A percentile compares a stretch with the other conserved stretches of the same genome.
Conservation (phyloP, 2,113 vertebrate genomes). For the Glaucomys volans region DNA sequence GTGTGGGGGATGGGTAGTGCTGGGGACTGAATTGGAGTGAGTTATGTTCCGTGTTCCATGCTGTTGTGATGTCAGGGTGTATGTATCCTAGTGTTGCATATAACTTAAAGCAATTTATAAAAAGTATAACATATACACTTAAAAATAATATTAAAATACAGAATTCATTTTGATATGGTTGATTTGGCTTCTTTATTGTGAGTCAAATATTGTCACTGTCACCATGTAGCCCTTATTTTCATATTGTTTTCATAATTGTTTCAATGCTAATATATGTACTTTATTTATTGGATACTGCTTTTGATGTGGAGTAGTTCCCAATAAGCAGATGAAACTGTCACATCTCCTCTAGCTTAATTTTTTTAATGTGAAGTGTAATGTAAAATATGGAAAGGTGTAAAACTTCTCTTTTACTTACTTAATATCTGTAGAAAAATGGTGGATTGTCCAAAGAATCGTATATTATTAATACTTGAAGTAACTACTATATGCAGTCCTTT, state of each 20-base stretch:
- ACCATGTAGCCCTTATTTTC: background rate
- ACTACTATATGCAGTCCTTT: background rate
- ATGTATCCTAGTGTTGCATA: too few species aligned
- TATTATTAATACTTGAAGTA: background rate
- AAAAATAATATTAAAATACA: background rate
- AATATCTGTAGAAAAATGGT: background rate
- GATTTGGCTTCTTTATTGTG: background rate
- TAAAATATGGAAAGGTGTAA: background rate
- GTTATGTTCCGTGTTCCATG: too few species aligned
- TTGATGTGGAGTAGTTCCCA: background rate
- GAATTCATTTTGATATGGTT: background rate
- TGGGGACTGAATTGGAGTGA: too few species aligned
- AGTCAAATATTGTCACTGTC: background rate
- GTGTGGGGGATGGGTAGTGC: too few species aligned
- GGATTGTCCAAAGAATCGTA: background rate
- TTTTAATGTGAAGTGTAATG: background rate
- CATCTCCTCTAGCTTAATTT: too few species aligned
- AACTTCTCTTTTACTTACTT: background rate
- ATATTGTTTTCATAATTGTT: background rate
- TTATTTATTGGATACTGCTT: background rate
- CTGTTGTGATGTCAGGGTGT: too few species aligned
- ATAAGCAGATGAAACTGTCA: background rate
- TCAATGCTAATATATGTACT: background rate
- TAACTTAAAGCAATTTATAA: too few species aligned
- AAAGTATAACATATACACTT: background rate